Percentiles rank a stretch among this genome's conserved stretches.
These are phyloP conservation scores for Neoascia interrupta DNA, from an alignment of 2,888 invertebrate species.

Conservation along the genomic window DNA sequence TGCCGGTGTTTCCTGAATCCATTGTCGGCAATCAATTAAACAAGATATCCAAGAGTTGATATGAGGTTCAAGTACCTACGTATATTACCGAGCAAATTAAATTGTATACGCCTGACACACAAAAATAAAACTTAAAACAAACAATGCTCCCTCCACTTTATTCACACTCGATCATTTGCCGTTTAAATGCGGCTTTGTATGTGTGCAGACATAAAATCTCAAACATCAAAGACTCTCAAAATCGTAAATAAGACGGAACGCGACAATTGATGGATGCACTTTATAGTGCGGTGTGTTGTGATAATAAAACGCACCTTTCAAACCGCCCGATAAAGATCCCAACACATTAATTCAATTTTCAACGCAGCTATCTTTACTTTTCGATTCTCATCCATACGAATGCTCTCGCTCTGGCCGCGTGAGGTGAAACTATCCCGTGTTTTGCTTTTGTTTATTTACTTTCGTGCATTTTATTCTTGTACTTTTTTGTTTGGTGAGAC, in stretches of 20 bases:
- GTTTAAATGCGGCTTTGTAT: no score
- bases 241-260: slow-evolving; percentile 1
- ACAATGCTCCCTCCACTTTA: slow-evolving; percentile 29
- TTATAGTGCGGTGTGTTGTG: slow-evolving; percentile 9
- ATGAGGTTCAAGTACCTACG: no score
- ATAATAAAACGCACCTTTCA: slow-evolving; percentile 47
- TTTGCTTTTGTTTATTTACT: slow-evolving; percentile 59
- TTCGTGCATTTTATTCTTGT: slow-evolving; percentile 10
- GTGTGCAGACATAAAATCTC: not conserved
- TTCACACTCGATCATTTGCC: slow-evolving; percentile 40
- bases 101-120: no score
- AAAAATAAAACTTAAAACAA: no score
- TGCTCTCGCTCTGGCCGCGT: not conserved
- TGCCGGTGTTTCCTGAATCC: slow-evolving; percentile 35
- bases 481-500: slow-evolving; percentile 6
- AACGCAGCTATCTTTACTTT: slow-evolving; percentile 29
- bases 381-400: no score
- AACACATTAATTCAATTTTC: slow-evolving; percentile 63
- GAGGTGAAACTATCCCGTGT: not conserved
- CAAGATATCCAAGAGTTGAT: slow-evolving; percentile 13
- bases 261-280: slow-evolving; percentile 57
- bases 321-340: slow-evolving; percentile 61
- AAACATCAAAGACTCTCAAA: slow-evolving; percentile 1
- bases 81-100: not conserved
- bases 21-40: slow-evolving; percentile 20